Conservation (phyloP, 2,113 vertebrate genomes). For the Pelobates fuscus region DNA sequence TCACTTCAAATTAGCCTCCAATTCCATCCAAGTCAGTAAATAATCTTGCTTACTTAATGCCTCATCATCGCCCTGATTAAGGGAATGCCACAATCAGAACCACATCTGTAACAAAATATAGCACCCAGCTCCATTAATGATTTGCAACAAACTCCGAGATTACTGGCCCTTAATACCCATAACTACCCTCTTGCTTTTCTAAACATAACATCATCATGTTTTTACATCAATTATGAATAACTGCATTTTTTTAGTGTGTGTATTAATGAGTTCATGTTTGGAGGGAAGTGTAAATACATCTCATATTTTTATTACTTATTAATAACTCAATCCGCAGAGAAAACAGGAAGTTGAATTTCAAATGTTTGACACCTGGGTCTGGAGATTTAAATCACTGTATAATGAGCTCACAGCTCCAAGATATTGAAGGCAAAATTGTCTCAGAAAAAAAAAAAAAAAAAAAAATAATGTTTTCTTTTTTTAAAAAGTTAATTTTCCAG, state of each 20-base stretch:
- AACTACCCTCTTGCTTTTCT: slow-evolving; percentile 25
- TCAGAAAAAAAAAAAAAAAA: background rate
- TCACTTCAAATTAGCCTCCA: slow-evolving; percentile 47
- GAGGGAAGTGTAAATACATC: slow-evolving; percentile 2
- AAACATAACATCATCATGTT: slow-evolving; percentile 27
- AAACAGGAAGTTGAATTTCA: slow-evolving; percentile 33
- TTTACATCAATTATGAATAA: slow-evolving; percentile 36
- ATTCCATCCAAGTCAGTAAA: slow-evolving; percentile 43
- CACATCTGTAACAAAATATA: slow-evolving; percentile 26
- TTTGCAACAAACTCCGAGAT: background rate
- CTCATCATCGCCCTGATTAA: slow-evolving; percentile 39
- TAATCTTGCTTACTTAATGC: slow-evolving; percentile 37
- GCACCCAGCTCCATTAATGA: slow-evolving; percentile 17
- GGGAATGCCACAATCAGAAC: slow-evolving; percentile 18
- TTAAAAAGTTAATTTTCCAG: too few relatives aligned
- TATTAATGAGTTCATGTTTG: slow-evolving; percentile 30
- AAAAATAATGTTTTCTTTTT: too few relatives aligned
- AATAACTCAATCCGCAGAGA: slow-evolving; percentile 31
- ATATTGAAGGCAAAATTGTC: background rate
- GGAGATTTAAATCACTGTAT: slow-evolving; percentile 32
- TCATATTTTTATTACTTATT: slow-evolving; percentile 27
- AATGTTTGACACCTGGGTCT: slow-evolving; percentile 33
- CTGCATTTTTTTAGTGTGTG: slow-evolving; percentile 14
- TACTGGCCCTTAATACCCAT: slow-evolving; percentile 11
- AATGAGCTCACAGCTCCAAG: slow-evolving; percentile 12